Conservation (phyloP, 2,113 vertebrate species). For the Telmatochromis bifrenatus region DNA sequence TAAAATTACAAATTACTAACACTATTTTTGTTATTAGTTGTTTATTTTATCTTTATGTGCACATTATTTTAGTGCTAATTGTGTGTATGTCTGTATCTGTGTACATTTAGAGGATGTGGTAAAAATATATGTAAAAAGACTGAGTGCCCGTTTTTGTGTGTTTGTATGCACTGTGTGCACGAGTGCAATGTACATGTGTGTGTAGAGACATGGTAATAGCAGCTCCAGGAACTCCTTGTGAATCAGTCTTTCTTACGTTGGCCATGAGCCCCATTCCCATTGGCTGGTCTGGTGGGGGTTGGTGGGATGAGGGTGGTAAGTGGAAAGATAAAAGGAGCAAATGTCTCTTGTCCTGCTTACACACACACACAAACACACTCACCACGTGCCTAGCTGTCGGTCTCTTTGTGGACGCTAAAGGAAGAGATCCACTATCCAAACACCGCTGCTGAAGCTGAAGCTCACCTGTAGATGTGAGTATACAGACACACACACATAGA, state of each 20-base stretch:
- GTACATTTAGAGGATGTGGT: neutral
- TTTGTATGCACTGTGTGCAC: neutral
- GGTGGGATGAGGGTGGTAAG: constrained; percentile 21
- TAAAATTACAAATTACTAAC: neutral
- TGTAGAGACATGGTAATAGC: neutral
- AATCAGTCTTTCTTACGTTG: constrained; percentile 31
- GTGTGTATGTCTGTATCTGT: neutral
- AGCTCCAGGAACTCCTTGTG: constrained; percentile 12
- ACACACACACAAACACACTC: neutral
- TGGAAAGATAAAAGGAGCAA: constrained; percentile 67
- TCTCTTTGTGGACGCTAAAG: neutral
- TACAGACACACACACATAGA: neutral
- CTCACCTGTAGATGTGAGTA: constrained; percentile 52
- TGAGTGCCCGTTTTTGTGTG: neutral
- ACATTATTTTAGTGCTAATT: neutral
- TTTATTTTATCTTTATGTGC: neutral
- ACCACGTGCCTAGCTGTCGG: neutral
- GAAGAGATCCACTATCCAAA: constrained; percentile 1
- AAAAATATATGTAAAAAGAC: neutral
- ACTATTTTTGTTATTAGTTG: neutral
- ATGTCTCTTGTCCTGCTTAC: constrained; percentile 38
- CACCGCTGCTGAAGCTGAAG: neutral
- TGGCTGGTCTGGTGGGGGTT: constrained; percentile 49
- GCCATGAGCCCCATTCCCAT: constrained; percentile 44
- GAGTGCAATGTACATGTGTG: neutral